phyloP scores from a whole-genome alignment of 2,888 invertebrate species.

The Drosophila fungiperda region DNA sequence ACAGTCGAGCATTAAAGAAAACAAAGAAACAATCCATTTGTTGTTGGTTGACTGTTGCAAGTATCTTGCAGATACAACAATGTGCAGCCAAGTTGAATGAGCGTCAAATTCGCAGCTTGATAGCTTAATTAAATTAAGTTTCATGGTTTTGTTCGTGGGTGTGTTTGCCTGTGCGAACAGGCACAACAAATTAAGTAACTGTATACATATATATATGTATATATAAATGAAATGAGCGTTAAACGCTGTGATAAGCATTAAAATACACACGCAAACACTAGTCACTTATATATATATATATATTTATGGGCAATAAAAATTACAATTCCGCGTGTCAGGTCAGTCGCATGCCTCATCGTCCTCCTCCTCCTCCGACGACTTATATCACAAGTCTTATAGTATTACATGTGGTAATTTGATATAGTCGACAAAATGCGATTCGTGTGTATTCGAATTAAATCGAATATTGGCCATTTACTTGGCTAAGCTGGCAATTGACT shows the following conservation, averaged over 20 bases:
- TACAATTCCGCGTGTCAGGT: slow-evolving; percentile 21
- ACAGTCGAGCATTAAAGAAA: slow-evolving; percentile 10
- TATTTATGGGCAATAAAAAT: neutral
- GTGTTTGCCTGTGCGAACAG: neutral
- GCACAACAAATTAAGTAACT: neutral
- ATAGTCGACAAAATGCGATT: slow-evolving; percentile 4
- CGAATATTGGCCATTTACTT: slow-evolving; percentile 1
- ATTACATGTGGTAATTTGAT: slow-evolving; percentile 36
- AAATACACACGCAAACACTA: neutral
- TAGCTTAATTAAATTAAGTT: slow-evolving; percentile 53
- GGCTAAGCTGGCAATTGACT: slow-evolving; percentile 17
- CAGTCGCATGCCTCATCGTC: slow-evolving; percentile 17
- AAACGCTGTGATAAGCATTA: slow-evolving; percentile 42
- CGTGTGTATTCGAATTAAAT: neutral
- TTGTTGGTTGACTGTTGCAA: slow-evolving; percentile 1
- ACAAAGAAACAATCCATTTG: slow-evolving; percentile 2
- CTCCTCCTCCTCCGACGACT: neutral
- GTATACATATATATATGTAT: neutral
- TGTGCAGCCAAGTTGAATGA: neutral
- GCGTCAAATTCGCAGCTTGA: slow-evolving; percentile 37
- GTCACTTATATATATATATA: neutral
- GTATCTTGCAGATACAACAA: slow-evolving; percentile 18
- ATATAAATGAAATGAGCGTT: slow-evolving; percentile 1
- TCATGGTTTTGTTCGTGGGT: slow-evolving; percentile 14
- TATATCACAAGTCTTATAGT: slow-evolving; percentile 1